A percentile compares a stretch with the other conserved stretches of the same genome.
Evolutionary conservation across 2,797 vertebrate genomes (phyloP).

Genomic region (Hozukius guyotensis): DNA sequence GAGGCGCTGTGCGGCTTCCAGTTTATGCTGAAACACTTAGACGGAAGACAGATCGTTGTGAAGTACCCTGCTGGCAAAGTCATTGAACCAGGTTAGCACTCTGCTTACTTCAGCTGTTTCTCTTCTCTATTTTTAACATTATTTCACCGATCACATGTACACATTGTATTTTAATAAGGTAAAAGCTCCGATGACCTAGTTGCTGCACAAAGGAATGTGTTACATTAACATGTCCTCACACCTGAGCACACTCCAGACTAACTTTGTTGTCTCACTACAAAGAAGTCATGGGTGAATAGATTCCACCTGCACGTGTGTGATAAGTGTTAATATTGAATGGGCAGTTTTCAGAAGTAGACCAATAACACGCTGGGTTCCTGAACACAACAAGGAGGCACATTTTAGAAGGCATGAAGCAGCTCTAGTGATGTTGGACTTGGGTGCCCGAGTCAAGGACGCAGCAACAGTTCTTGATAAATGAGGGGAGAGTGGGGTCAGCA

Average conservation of each 20-base stretch:
- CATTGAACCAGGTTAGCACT: constrained; percentile 92
- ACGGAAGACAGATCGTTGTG: constrained; percentile 94
- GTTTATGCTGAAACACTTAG: constrained; percentile 97
- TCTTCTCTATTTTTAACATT: not conserved
- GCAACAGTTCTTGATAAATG: not conserved
- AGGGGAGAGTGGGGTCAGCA: not conserved
- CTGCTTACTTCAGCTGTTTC: not conserved
- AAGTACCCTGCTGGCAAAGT: constrained; percentile 98
- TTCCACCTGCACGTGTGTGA: not conserved
- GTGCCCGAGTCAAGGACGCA: not conserved
- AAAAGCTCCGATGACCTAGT: not conserved
- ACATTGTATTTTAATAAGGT: not conserved
- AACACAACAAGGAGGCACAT: not conserved
- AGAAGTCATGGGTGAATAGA: too few species aligned
- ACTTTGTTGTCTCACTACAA: not conserved
- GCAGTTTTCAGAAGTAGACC: not conserved
- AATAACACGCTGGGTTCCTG: not conserved
- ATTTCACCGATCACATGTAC: not conserved
- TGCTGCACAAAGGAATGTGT: not conserved
- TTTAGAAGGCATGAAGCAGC: not conserved
- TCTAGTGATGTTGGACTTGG: not conserved
- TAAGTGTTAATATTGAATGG: not conserved
- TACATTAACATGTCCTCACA: not conserved
- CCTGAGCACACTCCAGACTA: not conserved
- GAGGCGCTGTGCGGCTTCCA: constrained; percentile 98